Evolutionary conservation across 1,140 invertebrate species (phyloP).

Genomic region (Archegozetes longisetosus): DNA sequence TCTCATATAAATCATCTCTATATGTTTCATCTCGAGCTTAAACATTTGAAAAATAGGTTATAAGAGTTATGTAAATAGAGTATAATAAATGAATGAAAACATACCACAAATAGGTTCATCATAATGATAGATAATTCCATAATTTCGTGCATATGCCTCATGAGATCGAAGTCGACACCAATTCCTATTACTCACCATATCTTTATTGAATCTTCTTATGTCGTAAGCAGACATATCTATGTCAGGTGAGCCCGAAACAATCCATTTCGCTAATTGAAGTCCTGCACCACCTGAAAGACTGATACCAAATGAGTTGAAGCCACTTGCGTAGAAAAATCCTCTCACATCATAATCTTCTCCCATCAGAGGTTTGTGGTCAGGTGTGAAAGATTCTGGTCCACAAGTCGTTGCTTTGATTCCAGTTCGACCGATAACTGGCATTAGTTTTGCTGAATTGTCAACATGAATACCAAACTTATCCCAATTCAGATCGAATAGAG

Average conservation of each 20-base stretch:
- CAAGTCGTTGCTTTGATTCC: constrained; percentile 67
- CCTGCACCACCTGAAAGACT: constrained; percentile 72
- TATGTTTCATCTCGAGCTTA: not conserved
- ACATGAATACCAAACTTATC: constrained; percentile 59
- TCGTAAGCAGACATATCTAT: constrained; percentile 71
- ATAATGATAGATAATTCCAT: constrained; percentile 61
- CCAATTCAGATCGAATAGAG: constrained; percentile 70
- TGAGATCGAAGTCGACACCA: constrained; percentile 66
- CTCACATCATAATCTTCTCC: constrained; percentile 38
- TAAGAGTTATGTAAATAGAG: not conserved
- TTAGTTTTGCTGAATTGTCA: constrained; percentile 48
- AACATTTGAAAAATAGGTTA: not conserved
- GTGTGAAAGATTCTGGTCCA: constrained; percentile 59
- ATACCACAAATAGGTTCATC: constrained; percentile 67
- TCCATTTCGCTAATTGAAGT: constrained; percentile 66
- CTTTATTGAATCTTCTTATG: constrained; percentile 50
- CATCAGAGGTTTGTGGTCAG: constrained; percentile 73
- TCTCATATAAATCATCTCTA: not conserved
- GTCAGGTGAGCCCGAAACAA: constrained; percentile 57
- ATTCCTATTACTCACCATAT: constrained; percentile 44
- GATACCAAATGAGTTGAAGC: constrained; percentile 76
- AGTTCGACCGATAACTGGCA: constrained; percentile 48
- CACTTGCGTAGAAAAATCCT: constrained; percentile 62
- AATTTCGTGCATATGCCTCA: constrained; percentile 73
- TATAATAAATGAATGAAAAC: constrained; percentile 2